Base-by-base conservation (phyloP, 2,113 vertebrate genomes). In the Hirundichthys speculiger region DNA sequence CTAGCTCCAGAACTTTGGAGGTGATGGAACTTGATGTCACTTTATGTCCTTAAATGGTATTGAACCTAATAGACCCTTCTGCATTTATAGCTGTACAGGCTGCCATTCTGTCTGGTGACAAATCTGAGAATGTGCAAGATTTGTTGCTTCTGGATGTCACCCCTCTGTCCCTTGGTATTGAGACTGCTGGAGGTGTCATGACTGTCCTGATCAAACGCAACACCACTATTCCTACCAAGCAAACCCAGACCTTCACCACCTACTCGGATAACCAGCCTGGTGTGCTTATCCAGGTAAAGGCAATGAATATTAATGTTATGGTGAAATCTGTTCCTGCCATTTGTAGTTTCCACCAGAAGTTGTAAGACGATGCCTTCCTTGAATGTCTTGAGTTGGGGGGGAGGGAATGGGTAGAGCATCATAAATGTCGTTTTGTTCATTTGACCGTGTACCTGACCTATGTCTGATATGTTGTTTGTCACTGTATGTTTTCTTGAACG, bases 121-220 rank as follows among this genome's bases (percentile, higher is more conserved):
- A 92, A 61, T 94, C 93, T 49, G 92, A 93, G 69, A 93, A 92
- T 20, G 91, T 93, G 21, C 92, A 93, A 84, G 93, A 93, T 70
- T 45, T 94, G 49, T 87, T 94, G 19, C 92, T 94, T 24, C 83
- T 94, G 39, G 93, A 94, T 0, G 92, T 94, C 69, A 93, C 93
- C 13, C 93, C 93, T 2, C 82, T 94, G 61, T 94, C 93, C 18
- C 87, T 94, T 49, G 92, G 92, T 24, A 92, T 93, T 13, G 92
- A 94, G 88, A 94, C 93, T 0, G 92, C 92, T 11, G 93, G 93
- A 27, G 93, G 93, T 1, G 92, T 93, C 79, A 94, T 94, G 93
- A 94, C 93, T 1, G 91, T 90, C 3, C 72, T 94, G 50, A 92
- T 94, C 68, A 94, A 93, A 54, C 90, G 93, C 2, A 94, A 94